Evolutionary conservation across 2,113 vertebrate genomes (phyloP), one percentile per base, ranked within the genome.

Genomic region (Potamarius usumacintae): DNA sequence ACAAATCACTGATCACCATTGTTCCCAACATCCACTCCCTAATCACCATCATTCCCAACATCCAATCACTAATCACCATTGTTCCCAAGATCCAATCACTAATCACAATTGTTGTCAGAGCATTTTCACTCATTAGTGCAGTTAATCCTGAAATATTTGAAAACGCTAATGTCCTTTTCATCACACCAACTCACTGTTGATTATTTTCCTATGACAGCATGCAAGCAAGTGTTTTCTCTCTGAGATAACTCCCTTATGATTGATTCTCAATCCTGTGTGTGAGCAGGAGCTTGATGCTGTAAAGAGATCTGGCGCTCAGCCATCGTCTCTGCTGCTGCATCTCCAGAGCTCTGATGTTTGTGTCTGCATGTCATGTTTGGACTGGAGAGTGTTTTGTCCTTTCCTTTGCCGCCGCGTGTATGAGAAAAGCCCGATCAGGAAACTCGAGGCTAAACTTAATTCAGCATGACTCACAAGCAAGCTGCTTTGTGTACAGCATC

Each of bases 361-460:
- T 63, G 42, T 82, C 69, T 10, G 82, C 52, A 58, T 30, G 58
- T 57, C 57, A 14, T 83, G 88, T 83, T 86, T 88, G 84, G 69
- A 57, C 52, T 86, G 69, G 42, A 55, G 58, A 72, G 67, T n/a
- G n/a, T 82, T 63, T 42, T 77, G 15, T 3, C 4, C 52, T 14
- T 15, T 18, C 10, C 0, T 7, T 83, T 8, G 50, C 30, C n/a
- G 74, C 22, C 2, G 2, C 53, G 53, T 50, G 78, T 4, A 58
- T 77, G 62, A 89, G 88, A 65, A 57, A 83, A 83, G 60, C 60
- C 57, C 83, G n/a, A 62, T 89, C 79, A 78, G 69, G 88, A 89
- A 89, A 83, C 79, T 72, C 60, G 55, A 77, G 88, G 60, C 88
- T 55, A 82, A 88, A 85, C 74, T 60, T 52, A 86, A 76, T 67